A percentile compares a stretch with the other conserved stretches of the same genome.
These are phyloP conservation scores for Malacosoma neustria DNA, from an alignment of 2,888 invertebrate genomes.

Conservation along the genomic window DNA sequence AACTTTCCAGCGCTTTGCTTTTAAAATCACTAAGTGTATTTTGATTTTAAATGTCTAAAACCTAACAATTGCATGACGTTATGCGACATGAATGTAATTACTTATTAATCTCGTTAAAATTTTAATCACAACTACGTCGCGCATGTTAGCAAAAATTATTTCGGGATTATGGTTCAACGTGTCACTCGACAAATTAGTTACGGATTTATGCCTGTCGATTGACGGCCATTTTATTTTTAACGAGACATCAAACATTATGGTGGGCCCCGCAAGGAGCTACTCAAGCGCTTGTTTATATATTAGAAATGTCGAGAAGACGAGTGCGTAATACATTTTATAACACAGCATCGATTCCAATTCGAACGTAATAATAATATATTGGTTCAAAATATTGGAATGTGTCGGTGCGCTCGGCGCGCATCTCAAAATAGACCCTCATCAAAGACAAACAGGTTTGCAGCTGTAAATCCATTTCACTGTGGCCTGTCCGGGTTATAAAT, in stretches of 20 bases:
- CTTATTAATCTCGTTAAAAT: slow-evolving; percentile 59
- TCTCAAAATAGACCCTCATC: slow-evolving; percentile 73
- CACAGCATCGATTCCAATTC: slow-evolving; percentile 65
- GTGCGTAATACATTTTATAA: slow-evolving; percentile 73
- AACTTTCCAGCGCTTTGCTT: slow-evolving; percentile 18
- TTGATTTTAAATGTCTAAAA: not conserved
- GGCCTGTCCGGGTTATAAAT: slow-evolving; percentile 72
- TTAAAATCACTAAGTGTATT: slow-evolving; percentile 6
- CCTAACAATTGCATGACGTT: slow-evolving; percentile 8
- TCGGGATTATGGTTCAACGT: slow-evolving; percentile 44
- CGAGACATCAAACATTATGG: slow-evolving; percentile 71
- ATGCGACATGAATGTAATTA: slow-evolving; percentile 8
- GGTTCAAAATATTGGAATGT: slow-evolving; percentile 69
- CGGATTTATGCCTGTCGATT: slow-evolving; percentile 64
- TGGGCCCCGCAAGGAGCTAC: slow-evolving; percentile 48
- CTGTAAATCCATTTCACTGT: slow-evolving; percentile 74
- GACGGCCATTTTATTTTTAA: slow-evolving; percentile 68
- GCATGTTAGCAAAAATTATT: slow-evolving; percentile 51
- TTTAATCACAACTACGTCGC: slow-evolving; percentile 47
- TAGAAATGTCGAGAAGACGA: slow-evolving; percentile 61
- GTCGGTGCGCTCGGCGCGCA: slow-evolving; percentile 63
- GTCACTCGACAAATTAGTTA: slow-evolving; percentile 69
- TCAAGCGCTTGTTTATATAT: slow-evolving; percentile 69
- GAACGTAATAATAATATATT: slow-evolving; percentile 72
- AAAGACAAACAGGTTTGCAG: slow-evolving; percentile 73